Evolutionary conservation across 2,797 vertebrate genomes (phyloP).

Genomic region (Petrocephalus schoutedeni): DNA sequence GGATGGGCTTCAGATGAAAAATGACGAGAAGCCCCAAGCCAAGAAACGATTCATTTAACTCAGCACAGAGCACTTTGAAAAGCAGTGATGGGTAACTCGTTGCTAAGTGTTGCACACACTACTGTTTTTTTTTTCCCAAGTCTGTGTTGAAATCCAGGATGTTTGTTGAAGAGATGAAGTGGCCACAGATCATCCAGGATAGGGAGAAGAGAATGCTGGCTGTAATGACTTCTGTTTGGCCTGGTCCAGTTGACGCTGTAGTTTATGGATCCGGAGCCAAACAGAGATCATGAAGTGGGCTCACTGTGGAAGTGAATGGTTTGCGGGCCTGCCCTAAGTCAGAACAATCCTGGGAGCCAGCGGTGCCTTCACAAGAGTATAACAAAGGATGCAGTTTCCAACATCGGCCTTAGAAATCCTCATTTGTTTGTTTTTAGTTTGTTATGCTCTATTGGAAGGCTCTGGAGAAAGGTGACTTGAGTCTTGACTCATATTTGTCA

Average conservation of each 20-base stretch:
- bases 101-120: constrained; percentile 31
- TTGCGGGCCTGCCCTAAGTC: not conserved
- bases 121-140: not conserved
- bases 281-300: not conserved
- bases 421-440: constrained; percentile 17
- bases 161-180: not conserved
- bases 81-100: constrained; percentile 34
- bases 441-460: not conserved
- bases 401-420: not conserved
- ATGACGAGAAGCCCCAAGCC: constrained; percentile 47
- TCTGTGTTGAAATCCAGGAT: not conserved
- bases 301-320: not conserved
- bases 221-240: not conserved
- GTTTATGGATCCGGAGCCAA: not conserved
- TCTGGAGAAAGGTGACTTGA: constrained; percentile 26
- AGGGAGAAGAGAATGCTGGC: not conserved
- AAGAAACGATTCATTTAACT: constrained; percentile 54
- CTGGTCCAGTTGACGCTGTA: not conserved
- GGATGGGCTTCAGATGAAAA: constrained; percentile 49
- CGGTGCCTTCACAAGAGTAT: not conserved
- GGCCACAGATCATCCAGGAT: not conserved
- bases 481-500: constrained; percentile 38
- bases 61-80: constrained; percentile 46
- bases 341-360: not conserved
- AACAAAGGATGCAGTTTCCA: not conserved